Base-by-base conservation (phyloP, 2,113 vertebrate species). In the Diglossa brunneiventris region DNA sequence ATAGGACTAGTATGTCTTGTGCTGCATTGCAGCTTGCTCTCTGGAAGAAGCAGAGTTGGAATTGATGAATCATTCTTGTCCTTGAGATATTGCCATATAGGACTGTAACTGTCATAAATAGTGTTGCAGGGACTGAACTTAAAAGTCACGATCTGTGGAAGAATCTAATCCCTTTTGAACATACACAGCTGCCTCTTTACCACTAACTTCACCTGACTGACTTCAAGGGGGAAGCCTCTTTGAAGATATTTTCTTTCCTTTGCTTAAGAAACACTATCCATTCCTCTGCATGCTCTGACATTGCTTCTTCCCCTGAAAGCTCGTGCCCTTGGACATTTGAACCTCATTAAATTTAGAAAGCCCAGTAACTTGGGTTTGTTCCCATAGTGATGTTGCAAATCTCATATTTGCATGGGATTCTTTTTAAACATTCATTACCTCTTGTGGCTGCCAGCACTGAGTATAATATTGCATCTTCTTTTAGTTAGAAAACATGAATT, bases 281-380 rank as follows among this genome's bases (percentile, higher is more conserved):
- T 90, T 91, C 50, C 91, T 84, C 91, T 92, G 94, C 70, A 16
- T 70, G 56, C 89, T 86, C 85, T 96, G 96, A 96, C 95, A 94
- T 97, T 96, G 96, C 91, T 79, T 84, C 94, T 95, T 89, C 87
- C 89, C 61, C 91, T 92, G 95, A 89, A 97, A 94, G 95, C 83
- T 87, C 37, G 74, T 97, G 96, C 89, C 96, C 96, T 95, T 97
- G 96, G 94, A 97, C 93, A 97, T 92, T 79, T 95, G 91, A 97
- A 97, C 95, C 91, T 92, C 94, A 92, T 95, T 97, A 95, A 97
- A 96, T 96, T 97, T 95, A 97, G 94, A 96, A 95, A 96, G 74
- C 84, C 83, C 6, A 3, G 64, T 84, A 88, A 66, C 87, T 95
- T 96, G 89, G 80, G 53, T 87, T 94, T 91, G 81, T 95, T 95